A percentile compares a stretch with the other conserved stretches of the same genome.
Conservation (phyloP, 1,140 invertebrate genomes). For the Trachymyrmex cornetzi region DNA sequence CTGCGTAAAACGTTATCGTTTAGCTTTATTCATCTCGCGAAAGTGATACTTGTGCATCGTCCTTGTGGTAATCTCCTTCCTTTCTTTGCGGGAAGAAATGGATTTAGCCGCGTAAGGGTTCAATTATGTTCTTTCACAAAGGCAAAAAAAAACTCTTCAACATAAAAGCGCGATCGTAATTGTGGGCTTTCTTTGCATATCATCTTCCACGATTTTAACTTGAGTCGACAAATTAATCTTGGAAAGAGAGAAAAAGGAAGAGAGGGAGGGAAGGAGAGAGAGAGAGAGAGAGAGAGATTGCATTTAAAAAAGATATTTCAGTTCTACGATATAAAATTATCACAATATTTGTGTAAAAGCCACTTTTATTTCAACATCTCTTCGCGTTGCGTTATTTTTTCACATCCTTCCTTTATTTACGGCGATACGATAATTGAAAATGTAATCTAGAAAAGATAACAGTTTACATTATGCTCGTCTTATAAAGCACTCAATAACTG, state of each 20-base stretch:
- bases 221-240: background rate
- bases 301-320: background rate
- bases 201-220: slow-evolving; percentile 21
- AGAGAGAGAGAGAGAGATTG: background rate
- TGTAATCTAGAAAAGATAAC: background rate
- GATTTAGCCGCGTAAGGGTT: slow-evolving; percentile 49
- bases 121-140: slow-evolving; percentile 36
- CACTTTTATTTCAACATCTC: background rate
- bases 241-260: background rate
- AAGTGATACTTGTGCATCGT: slow-evolving; percentile 13
- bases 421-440: slow-evolving; percentile 6
- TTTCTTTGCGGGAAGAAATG: slow-evolving; percentile 40
- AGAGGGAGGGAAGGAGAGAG: too few species aligned
- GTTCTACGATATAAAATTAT: slow-evolving; percentile 9
- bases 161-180: slow-evolving; percentile 36
- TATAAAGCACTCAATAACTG: slow-evolving; percentile 26
- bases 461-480: background rate
- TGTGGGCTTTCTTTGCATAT: slow-evolving; percentile 46
- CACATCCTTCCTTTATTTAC: background rate
- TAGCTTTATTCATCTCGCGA: slow-evolving; percentile 54
- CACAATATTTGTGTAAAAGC: background rate
- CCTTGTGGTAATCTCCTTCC: slow-evolving; percentile 32
- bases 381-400: background rate
- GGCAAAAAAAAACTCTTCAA: slow-evolving; percentile 28
- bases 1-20: slow-evolving; percentile 53